Evolutionary conservation across 2,888 invertebrate genomes (phyloP).

Genomic region (Drosophila aldrichi): DNA sequence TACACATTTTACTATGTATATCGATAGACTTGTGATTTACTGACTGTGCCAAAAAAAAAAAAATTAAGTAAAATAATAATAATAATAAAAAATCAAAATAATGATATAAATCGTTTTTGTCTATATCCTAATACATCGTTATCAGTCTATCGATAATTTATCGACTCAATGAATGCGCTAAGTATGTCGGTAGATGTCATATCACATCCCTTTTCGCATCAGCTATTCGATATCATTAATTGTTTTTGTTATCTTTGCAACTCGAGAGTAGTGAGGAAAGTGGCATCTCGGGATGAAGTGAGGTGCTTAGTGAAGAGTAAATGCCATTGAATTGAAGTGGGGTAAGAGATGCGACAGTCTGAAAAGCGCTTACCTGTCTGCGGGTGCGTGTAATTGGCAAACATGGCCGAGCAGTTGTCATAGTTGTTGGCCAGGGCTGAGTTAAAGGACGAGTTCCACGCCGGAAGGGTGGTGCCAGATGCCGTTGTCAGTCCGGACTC

Average conservation of each 20-base stretch:
- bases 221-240: background rate
- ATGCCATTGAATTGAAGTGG: background rate
- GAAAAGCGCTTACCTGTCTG: conserved; percentile 66
- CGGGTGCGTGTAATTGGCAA: conserved; percentile 81
- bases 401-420: conserved; percentile 79
- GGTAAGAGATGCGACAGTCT: background rate
- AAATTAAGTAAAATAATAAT: no score
- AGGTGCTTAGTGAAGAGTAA: background rate
- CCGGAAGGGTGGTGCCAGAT: conserved; percentile 17
- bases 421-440: conserved; percentile 65
- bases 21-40: no score
- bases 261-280: background rate
- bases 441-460: conserved; percentile 45
- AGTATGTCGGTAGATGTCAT: no score
- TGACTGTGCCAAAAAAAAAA: no score
- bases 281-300: background rate
- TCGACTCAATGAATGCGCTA: no score
- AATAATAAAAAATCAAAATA: no score
- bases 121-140: no score
- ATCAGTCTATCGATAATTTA: no score
- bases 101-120: no score
- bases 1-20: no score
- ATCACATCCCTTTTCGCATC: background rate
- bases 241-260: background rate
- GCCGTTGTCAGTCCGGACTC: background rate